Evolutionary conservation across 1,140 invertebrate species (phyloP), one percentile per base, ranked within the genome.

Genomic region (Melanaphis sacchari): DNA sequence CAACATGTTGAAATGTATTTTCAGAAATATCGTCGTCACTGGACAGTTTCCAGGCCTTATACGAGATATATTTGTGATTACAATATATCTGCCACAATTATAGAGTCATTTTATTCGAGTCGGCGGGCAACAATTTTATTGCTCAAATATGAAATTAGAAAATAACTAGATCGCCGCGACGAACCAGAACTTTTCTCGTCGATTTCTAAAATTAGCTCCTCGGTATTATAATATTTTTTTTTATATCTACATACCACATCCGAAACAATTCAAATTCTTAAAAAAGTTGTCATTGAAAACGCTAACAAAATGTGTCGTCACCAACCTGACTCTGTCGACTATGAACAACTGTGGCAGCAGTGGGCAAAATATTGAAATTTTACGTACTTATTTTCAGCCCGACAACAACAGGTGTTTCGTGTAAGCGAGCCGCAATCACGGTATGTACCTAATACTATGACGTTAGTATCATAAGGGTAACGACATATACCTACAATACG

Each of bases 31-130:
- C 22, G n/a, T 31, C n/a, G 43, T 8, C 41, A 5, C 49, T 92
- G 90, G 90, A 38, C 66, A 3, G 9, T 22, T n/a, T 92, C 90
- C 90, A 92, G 66, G 11, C n/a, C 22, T 90, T 22, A 41, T 90
- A 41, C n/a, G 38, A 66, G 52, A 38, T 40, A 40, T n/a, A n/a
- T 43, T 85, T 76, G 43, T 87, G 82, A 41, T 52, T 54, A 40
- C n/a, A 46, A n/a, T 46, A 31, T 40, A 76, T 76, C 31, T 76
- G 54, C 21, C 5, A 26, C 38, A 41, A 90, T 90, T 90, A 90
- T 90, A 54, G 54, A n/a, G 36, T 5, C 38, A 15, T 31, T 90
- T 41, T 40, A 41, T 66, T 90, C 38, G 36, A 15, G 38, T 66
- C 54, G 89, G 43, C 54, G 40, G 41, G 66, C 38, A 66, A 54